Evolutionary conservation across 2,113 vertebrate species (phyloP), one percentile per base, ranked within the genome.

Genomic region (Mesocricetus auratus): DNA sequence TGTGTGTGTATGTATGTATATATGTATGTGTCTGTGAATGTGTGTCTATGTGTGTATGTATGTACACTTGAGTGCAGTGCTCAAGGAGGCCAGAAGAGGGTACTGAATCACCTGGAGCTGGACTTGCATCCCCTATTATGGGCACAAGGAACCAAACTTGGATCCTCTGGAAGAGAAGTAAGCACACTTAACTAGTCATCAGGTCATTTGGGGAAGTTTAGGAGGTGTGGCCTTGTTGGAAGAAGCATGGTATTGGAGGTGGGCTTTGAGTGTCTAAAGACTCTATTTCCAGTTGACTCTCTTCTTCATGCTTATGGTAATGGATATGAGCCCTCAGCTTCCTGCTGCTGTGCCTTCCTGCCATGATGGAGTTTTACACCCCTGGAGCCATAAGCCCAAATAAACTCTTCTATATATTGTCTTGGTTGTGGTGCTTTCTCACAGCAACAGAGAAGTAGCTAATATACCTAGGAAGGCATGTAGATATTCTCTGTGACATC

Each of bases 31-130:
- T 78, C 15, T 53, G 31, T 79, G 77, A 53, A 13, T 24, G 5
- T 0, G 5, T n/a, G 7, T 1, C 12, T 39, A n/a, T 1, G 0
- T 16, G 33, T 0, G 5, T n/a, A 15, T 1, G 36, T 39, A n/a
- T 1, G 0, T 16, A 0, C 50, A 26, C 53, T 58, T 82, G 53
- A 58, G 21, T 39, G 36, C 56, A 60, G 24, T 82, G 79, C 56
- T 39, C 56, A 39, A 4, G n/a, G 3, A 82, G n/a, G 79, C 56
- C 56, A 60, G 56, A 39, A 39, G 58, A 39, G 12, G 56, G 36
- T 5, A 26, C 5, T 82, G 53, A 56, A 26, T 82, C 53, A 39
- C 6, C 12, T 8, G 79, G 56, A 29, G 24, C 36, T 82, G 22
- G 53, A 60, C 56, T 39, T 60, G 58, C 12, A 26, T 11, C 36